Base-by-base conservation (phyloP, 2,888 invertebrate species). In the Nomada flava region DNA sequence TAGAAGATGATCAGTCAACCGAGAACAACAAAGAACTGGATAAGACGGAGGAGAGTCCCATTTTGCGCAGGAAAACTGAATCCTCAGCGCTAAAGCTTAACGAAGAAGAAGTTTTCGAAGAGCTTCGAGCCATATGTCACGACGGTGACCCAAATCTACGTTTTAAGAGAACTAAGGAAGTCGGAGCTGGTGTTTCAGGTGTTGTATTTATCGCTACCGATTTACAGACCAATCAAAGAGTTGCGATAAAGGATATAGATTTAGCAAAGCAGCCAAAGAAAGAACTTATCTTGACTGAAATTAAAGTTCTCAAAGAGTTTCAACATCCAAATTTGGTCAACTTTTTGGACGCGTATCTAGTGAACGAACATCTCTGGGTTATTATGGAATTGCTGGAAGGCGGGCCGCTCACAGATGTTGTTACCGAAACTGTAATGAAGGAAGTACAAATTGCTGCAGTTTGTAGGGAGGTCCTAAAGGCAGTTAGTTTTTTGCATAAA, bases 361-460 rank as follows among this genome's bases (percentile, higher is more conserved):
- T 98, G 63, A 96, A 97, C 84, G 97, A 98, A 76, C 98, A 98
- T 92, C 95, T 99, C 9, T 99, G 99, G 99, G 99, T 98, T 0
- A 96, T 98, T 1, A 98, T 99, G 98, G 99, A 99, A 94, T 96
- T 98, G 74, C 95, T 99, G 79, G 98, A 98, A 89, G 98, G 99
- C 9, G 99, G 99, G 0, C 98, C 99, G 11, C 94, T 99, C 64
- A 99, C 99, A 0, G 99, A 99, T 92, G 99, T 99, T 0, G 99
- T 99, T 53, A 98, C 98, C 1, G 99, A 99, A 94, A 99, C 99
- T 0, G 96, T 99, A 10, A 98, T 99, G 98, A 98, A 98, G 90
- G 99, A 99, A 92, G 97, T 97, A 0, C 99, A 99, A 93, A 99
- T 99, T 73, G 99, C 99, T 0, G 98, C 98, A 2, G 98, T 99